phyloP scores from a whole-genome alignment of 1,140 invertebrate genomes.

The Panagrolaimus sp. region DNA sequence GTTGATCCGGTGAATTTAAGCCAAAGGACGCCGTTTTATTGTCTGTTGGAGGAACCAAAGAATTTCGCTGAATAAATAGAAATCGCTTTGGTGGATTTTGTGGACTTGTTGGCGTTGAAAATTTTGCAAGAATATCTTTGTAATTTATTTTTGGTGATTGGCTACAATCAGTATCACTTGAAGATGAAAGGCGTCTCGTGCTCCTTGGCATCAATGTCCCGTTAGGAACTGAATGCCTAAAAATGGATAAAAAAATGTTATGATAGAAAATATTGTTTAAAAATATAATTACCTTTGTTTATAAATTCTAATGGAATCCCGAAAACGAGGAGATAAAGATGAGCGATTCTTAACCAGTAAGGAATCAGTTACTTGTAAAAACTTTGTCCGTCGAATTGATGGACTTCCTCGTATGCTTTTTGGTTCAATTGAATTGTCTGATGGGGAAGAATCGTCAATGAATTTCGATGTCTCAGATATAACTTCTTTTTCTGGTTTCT shows the following conservation, averaged over 20 bases:
- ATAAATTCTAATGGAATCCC: neutral
- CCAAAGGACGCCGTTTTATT: slow-evolving; percentile 4
- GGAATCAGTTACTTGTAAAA: neutral
- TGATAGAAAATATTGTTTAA: neutral
- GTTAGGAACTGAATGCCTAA: slow-evolving; percentile 11
- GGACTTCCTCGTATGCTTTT: neutral
- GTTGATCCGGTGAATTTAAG: slow-evolving; percentile 6
- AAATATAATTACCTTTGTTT: slow-evolving; percentile 8
- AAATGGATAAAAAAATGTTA: neutral
- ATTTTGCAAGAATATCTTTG: neutral
- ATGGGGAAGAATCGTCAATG: slow-evolving; percentile 7
- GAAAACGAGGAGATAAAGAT: neutral
- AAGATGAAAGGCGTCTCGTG: slow-evolving; percentile 1
- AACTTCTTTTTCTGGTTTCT: no score
- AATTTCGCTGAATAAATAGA: no score
- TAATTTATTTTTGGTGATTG: neutral
- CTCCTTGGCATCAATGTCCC: neutral
- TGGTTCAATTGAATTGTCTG: neutral
- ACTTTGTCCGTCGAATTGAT: neutral
- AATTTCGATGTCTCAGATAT: neutral
- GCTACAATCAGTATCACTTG: slow-evolving; percentile 12
- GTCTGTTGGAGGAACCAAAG: neutral
- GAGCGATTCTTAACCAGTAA: neutral
- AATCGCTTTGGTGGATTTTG: slow-evolving; percentile 2
- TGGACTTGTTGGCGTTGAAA: neutral